These are phyloP conservation scores for Parasteatoda tepidariorum DNA, from an alignment of 1,140 invertebrate genomes.

Conservation along the genomic window DNA sequence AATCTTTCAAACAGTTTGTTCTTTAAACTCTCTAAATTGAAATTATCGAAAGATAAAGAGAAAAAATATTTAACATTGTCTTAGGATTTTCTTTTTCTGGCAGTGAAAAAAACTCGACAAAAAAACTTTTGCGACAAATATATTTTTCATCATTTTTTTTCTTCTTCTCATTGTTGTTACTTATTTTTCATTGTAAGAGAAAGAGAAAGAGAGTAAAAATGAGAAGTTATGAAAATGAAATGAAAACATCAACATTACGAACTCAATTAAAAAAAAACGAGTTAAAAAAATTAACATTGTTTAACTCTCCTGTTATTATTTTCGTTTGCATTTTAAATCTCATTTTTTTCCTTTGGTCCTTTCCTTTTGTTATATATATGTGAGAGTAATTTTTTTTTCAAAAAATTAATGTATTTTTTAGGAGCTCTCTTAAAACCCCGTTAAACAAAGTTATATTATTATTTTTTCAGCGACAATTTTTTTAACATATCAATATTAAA, in stretches of 20 bases:
- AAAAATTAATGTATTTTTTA: slow-evolving; percentile 38
- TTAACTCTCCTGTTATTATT: slow-evolving; percentile 49
- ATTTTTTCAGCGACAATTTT: slow-evolving; percentile 1
- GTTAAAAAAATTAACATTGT: slow-evolving; percentile 33
- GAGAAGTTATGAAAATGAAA: slow-evolving; percentile 35
- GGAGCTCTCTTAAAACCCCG: slow-evolving; percentile 9
- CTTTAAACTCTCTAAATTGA: too few relatives aligned
- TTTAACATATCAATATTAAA: slow-evolving; percentile 27
- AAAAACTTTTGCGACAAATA: background rate
- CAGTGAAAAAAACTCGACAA: too few relatives aligned
- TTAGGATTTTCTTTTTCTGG: too few relatives aligned
- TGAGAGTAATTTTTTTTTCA: too few relatives aligned
- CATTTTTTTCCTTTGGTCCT: background rate
- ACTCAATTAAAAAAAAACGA: background rate
- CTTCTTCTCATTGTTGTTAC: background rate
- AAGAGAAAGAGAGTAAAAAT: background rate
- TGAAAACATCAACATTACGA: slow-evolving; percentile 34
- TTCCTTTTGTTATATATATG: background rate
- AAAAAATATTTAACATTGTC: too few relatives aligned
- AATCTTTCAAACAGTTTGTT: too few relatives aligned
- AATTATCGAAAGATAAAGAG: too few relatives aligned
- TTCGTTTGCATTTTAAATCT: background rate
- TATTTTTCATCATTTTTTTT: slow-evolving; percentile 10
- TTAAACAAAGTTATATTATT: background rate
- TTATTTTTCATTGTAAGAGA: background rate